Evolutionary conservation across 2,113 vertebrate genomes (phyloP), one percentile per base, ranked within the genome.

Genomic region (Spizaetus ornatus): DNA sequence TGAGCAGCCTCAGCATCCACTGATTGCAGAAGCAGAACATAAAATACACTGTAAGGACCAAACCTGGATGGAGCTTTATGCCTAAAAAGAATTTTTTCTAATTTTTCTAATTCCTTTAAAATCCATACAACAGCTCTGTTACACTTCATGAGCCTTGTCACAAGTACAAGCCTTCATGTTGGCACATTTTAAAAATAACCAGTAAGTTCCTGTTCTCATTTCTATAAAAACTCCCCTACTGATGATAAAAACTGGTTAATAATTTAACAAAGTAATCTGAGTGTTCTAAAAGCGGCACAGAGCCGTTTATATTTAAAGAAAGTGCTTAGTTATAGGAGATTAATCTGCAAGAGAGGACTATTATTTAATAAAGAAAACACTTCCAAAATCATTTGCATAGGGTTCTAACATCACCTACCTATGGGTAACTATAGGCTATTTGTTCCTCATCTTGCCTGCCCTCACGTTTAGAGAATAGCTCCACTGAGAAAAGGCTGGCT

Each of bases 151-250:
- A 92, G 59, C 47, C 83, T 80, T 87, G 74, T 93, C 89, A 95
- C 86, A 87, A 91, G 67, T 80, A 96, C 48, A 94, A 96, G 91
- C 20, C 67, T 96, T 97, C 93, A 90, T 15, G 7, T 0, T 82
- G 77, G 72, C 94, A 96, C 73, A 76, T 91, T 92, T 97, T 97
- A 97, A 97, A 98, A 97, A 97, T 97, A 98, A 97, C 93, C 66
- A 77, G 76, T 86, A 96, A 97, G 97, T 96, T 95, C 86, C 53
- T 96, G 93, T 85, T 97, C 97, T 82, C 59, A 27, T 92, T 97
- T 95, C 88, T 96, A 95, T 96, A 96, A 97, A 97, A 96, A 81
- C 87, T 95, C 96, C 71, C 86, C 79, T 79, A 89, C 81, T 20
- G 40, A 82, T 93, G 95, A 91, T 94, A 94, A 95, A 97, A 96